Evolutionary conservation across 2,797 vertebrate genomes (phyloP), one percentile per base, ranked within the genome.

Genomic region (Notolepis coatsorum): DNA sequence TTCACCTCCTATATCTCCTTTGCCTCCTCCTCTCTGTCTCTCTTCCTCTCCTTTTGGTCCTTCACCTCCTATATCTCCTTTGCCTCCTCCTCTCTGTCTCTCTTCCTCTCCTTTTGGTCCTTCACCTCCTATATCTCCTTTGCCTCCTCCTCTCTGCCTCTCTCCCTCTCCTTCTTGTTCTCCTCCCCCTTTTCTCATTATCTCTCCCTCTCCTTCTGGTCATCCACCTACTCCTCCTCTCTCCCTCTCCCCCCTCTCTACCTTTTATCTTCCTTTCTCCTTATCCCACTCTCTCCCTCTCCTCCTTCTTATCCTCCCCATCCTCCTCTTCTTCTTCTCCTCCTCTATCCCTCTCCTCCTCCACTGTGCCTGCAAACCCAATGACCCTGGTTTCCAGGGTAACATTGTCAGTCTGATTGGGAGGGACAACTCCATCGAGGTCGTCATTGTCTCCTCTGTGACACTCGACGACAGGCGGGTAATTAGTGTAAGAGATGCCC

Each of bases 401-500:
- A 73, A 77, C 81, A 25, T n/a, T 24, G 61, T 87, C 78, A 74
- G 64, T 80, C 77, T 87, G 83, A 90, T 88, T 60, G 77, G 68
- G 66, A 77, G 56, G 85, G 87, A 88, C 85, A 74, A 58, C 74
- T 84, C 84, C 67, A 77, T 84, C 81, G 70, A 74, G 50, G 68
- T 47, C 74, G 76, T 74, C 81, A 78, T 84, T 84, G 84, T 87
- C 75, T 86, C 82, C 68, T 39, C 68, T 39, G 50, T 81, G 79
- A 80, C 71, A 71, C 75, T 79, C 67, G 51, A 68, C 7, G 49
- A 78, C 77, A 49, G 2, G 38, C 50, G 37, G 65, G 77, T 84
- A 85, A 89, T 88, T 83, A 75, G 82, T 55, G 59, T 35, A 64
- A 81, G 68, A 62, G 76, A 81, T 73, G 85, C 81, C 75, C 82